phyloP scores from a whole-genome alignment of 2,113 vertebrate genomes.

The Sarotherodon lohbergeri region DNA sequence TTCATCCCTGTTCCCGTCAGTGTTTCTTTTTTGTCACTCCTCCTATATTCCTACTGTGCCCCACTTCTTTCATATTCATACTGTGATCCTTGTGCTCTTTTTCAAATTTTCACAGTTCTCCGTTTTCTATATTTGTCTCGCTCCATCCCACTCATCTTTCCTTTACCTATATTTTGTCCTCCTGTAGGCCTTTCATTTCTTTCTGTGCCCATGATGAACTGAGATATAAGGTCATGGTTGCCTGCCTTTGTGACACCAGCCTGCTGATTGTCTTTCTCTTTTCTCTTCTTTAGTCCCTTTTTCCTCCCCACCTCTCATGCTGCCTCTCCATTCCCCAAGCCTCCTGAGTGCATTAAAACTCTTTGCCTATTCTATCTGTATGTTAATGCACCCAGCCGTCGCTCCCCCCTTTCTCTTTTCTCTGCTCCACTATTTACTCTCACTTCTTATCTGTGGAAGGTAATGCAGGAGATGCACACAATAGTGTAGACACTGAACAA shows the following conservation, averaged over 20 bases:
- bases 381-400: slow-evolving; percentile 84
- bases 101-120: not conserved
- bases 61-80: slow-evolving; percentile 18
- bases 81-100: not conserved
- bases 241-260: slow-evolving; percentile 76
- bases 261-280: slow-evolving; percentile 85
- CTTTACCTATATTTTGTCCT: slow-evolving; percentile 34
- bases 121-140: not conserved
- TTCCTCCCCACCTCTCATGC: slow-evolving; percentile 55
- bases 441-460: slow-evolving; percentile 82
- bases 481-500: slow-evolving; percentile 70
- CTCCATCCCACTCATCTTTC: not conserved
- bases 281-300: slow-evolving; percentile 30
- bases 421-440: slow-evolving; percentile 81
- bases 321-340: slow-evolving; percentile 65
- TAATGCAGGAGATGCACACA: slow-evolving; percentile 59
- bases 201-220: slow-evolving; percentile 40
- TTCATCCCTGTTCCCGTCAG: not conserved
- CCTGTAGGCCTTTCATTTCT: slow-evolving; percentile 43
- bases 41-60: not conserved
- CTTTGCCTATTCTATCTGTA: slow-evolving; percentile 98
- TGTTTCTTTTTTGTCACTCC: slow-evolving; percentile 43
- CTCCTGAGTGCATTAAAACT: slow-evolving; percentile 90
- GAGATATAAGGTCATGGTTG: slow-evolving; percentile 80
- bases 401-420: slow-evolving; percentile 54